A percentile compares a stretch with the other conserved stretches of the same genome.
Evolutionary conservation across 2,797 vertebrate genomes (phyloP).

Genomic region (Pelodytes ibericus): DNA sequence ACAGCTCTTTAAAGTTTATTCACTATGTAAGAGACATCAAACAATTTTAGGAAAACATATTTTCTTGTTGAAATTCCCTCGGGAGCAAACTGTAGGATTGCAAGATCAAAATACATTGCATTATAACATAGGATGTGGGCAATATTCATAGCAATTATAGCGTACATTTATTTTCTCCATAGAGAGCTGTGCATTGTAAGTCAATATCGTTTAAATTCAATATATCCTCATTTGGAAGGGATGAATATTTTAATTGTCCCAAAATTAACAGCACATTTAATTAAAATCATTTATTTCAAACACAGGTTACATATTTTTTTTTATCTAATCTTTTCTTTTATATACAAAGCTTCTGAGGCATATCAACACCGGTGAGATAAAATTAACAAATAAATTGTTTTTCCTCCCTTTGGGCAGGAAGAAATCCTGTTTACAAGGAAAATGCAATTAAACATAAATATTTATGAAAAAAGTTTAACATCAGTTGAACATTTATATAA

Average conservation of each 20-base stretch:
- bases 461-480: conserved; percentile 70
- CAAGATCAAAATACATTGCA: conserved; percentile 18
- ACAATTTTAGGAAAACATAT: conserved; percentile 38
- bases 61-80: conserved; percentile 42
- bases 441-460: conserved; percentile 73
- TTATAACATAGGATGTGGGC: conserved; percentile 13
- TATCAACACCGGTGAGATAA: conserved; percentile 74
- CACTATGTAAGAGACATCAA: conserved; percentile 18
- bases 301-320: conserved; percentile 62
- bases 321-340: conserved; percentile 73
- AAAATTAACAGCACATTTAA: conserved; percentile 68
- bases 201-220: not conserved
- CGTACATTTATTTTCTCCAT: conserved; percentile 43
- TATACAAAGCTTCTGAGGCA: conserved; percentile 70
- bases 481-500: conserved; percentile 57
- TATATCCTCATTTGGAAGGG: conserved; percentile 10
- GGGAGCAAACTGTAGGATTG: conserved; percentile 27
- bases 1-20: conserved; percentile 13
- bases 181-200: conserved; percentile 36
- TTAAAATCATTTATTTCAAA: conserved; percentile 70
- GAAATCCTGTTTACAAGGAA: conserved; percentile 70
- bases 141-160: conserved; percentile 27
- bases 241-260: conserved; percentile 57
- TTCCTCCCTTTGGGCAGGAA: conserved; percentile 73
- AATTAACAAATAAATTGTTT: conserved; percentile 80